A percentile compares a stretch with the other conserved stretches of the same genome.
Evolutionary conservation across 2,113 vertebrate genomes (phyloP).

Genomic region (Cyanoderma ruficeps): DNA sequence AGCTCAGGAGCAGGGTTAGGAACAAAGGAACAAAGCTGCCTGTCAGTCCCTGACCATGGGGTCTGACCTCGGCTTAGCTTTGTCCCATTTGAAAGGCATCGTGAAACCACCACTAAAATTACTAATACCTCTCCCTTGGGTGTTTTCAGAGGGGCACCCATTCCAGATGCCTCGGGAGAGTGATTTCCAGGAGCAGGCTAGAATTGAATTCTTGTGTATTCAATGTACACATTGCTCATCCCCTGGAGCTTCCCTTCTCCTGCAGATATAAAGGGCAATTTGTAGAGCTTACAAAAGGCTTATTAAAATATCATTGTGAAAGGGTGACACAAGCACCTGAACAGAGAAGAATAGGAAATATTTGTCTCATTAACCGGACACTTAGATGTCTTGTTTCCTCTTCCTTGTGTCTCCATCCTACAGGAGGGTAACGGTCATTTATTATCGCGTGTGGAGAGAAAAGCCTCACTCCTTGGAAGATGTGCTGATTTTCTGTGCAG

Average conservation of each 20-base stretch:
- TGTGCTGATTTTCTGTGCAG: not conserved
- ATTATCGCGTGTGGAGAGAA: not conserved
- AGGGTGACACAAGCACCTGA: not conserved
- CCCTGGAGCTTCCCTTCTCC: conserved; percentile 16
- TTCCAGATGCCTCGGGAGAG: not conserved
- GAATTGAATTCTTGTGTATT: not conserved
- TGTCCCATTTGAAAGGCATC: not conserved
- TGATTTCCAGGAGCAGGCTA: not conserved
- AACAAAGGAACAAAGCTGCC: conserved; percentile 2
- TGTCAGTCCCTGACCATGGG: not conserved
- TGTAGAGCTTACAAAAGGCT: conserved; percentile 23
- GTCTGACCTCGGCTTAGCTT: not conserved
- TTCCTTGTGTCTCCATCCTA: not conserved
- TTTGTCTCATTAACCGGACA: not conserved
- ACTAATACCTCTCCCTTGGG: not conserved
- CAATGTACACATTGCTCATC: not conserved
- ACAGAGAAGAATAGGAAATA: not conserved
- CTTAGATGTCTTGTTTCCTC: not conserved
- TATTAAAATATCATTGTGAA: conserved; percentile 25
- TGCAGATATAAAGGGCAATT: conserved; percentile 3
- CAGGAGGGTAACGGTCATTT: not conserved
- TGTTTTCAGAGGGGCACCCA: not conserved
- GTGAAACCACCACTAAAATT: not conserved
- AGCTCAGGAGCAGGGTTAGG: not conserved
- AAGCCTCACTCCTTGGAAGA: not conserved